Base-by-base conservation (phyloP, 2,797 vertebrate genomes). In the Pseudochromis fuscus region DNA sequence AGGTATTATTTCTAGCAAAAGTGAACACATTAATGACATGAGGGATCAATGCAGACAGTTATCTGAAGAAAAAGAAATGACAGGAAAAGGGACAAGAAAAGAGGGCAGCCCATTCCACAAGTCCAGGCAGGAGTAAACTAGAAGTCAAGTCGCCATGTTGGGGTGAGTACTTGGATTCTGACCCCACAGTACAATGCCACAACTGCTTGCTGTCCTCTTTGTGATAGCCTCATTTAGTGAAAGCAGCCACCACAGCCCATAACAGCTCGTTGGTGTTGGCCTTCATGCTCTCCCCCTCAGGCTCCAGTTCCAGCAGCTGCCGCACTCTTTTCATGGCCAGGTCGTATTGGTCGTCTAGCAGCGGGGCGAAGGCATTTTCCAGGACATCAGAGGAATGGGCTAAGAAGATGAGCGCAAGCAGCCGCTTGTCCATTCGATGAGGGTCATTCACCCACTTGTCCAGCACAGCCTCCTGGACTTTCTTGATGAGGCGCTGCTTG, bases 401-500 rank as follows among this genome's bases (percentile, higher is more conserved):
- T 76, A 99, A 91, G 83, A 98, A 98, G 89, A 98, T 95, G 3
- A 98, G 97, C 1, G 96, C 96, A 61, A 99, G 91, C 88, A 98
- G 72, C 18, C 97, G 95, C 86, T 96, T 97, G 95, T 99, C 97
- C 96, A 99, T 98, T 81, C 96, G 96, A 44, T 97, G 95, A 0
- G 97, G 95, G 88, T 98, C 97, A 0, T 98, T 98, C 57, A 98
- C 96, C 97, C 97, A 99, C 79, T 96, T 96, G 82, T 98, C 96
- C 87, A 98, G 94, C 68, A 98, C 95, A 0, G 95, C 95, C 86
- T 98, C 97, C 79, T 98, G 97, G 27, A 98, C 96, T 89, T 96
- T 97, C 93, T 96, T 97, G 90, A 99, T 97, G 87, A 99, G 96
- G 27, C 96, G 96, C 83, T 97, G 97, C 81, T 99, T 99, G 88